These are phyloP conservation scores for Ormia ochracea DNA, from an alignment of 2,888 invertebrate species.

Conservation along the genomic window DNA sequence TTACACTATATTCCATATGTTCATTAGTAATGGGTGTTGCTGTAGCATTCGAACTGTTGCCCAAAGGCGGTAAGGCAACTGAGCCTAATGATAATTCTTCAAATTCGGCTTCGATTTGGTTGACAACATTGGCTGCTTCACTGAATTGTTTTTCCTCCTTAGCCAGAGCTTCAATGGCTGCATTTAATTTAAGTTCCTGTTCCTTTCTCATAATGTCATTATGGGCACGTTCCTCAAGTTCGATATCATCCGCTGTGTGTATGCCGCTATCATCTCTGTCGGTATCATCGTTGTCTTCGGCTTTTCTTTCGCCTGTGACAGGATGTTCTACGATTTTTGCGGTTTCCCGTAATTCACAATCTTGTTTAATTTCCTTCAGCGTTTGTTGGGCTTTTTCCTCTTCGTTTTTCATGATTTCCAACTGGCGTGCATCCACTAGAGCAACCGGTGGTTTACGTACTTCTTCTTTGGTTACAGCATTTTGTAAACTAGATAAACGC, in stretches of 20 bases:
- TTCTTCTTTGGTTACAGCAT: conserved; percentile 75
- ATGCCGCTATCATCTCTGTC: conserved; percentile 80
- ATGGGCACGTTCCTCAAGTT: conserved; percentile 63
- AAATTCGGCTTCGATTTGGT: conserved; percentile 73
- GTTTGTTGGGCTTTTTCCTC: conserved; percentile 68
- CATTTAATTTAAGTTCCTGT: conserved; percentile 71
- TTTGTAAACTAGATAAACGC: conserved; percentile 75
- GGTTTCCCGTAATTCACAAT: not conserved
- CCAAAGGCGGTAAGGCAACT: conserved; percentile 64
- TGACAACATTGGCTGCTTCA: conserved; percentile 72
- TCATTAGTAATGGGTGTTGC: conserved; percentile 61
- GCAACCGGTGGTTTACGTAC: conserved; percentile 72
- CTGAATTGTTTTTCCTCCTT: conserved; percentile 71
- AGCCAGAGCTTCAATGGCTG: conserved; percentile 71
- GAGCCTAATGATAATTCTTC: conserved; percentile 68
- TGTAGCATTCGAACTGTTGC: conserved; percentile 37
- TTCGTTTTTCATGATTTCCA: conserved; percentile 78
- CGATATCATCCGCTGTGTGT: conserved; percentile 84
- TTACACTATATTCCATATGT: conserved; percentile 75
- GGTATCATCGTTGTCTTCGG: conserved; percentile 66
- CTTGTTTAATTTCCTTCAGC: conserved; percentile 50
- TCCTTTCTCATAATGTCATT: conserved; percentile 63
- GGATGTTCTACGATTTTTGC: not conserved
- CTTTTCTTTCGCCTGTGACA: not conserved
- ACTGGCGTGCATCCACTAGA: conserved; percentile 77